Conservation (phyloP, 2,113 vertebrate species). For the Bubo blakistoni region DNA sequence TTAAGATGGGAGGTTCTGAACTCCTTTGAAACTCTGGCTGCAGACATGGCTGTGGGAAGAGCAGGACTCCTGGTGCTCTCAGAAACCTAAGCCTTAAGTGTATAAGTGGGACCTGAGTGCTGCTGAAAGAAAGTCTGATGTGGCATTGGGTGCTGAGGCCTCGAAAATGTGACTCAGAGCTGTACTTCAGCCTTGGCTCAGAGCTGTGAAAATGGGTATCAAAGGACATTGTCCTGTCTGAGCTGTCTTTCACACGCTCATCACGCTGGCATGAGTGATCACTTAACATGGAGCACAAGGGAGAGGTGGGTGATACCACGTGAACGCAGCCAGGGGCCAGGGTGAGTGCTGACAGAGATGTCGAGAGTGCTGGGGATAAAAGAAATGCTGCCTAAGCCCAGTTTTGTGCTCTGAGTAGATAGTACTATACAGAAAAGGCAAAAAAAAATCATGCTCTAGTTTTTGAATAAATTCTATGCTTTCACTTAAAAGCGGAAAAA, state of each 20-base stretch:
- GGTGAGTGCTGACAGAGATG: neutral
- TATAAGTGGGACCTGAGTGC: neutral
- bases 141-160: neutral
- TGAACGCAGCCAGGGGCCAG: neutral
- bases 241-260: neutral
- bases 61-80: neutral
- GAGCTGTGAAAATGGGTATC: neutral
- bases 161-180: neutral
- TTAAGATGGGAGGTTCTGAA: neutral
- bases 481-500: slow-evolving; percentile 29
- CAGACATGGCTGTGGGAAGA: neutral
- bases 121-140: neutral
- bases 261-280: neutral
- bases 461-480: slow-evolving; percentile 8
- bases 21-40: neutral
- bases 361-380: neutral
- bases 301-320: neutral
- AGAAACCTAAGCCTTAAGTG: neutral
- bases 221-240: slow-evolving; percentile 3
- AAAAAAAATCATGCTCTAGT: neutral
- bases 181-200: neutral
- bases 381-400: neutral
- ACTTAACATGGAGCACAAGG: neutral
- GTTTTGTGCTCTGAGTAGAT: neutral
- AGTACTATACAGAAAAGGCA: neutral